Conservation (phyloP, 1,140 invertebrate genomes). For the Drosophila busckii region DNA sequence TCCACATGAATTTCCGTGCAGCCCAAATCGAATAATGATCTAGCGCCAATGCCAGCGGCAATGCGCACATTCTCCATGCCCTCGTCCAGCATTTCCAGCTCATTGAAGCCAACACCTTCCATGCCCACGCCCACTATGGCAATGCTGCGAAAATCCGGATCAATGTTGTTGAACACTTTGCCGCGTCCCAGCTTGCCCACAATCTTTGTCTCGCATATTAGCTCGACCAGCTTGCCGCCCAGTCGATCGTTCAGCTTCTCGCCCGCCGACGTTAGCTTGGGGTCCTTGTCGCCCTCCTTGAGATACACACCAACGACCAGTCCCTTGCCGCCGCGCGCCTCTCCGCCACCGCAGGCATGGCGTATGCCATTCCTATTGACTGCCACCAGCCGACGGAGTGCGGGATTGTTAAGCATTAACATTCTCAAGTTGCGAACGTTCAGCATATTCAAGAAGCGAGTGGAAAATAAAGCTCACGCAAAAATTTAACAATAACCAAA, state of each 20-base stretch:
- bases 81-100: slow-evolving; percentile 84
- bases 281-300: slow-evolving; percentile 52
- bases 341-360: slow-evolving; percentile 16
- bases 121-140: slow-evolving; percentile 85
- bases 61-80: slow-evolving; percentile 79
- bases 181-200: slow-evolving; percentile 79
- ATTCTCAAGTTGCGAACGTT: too few relatives aligned
- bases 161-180: slow-evolving; percentile 83
- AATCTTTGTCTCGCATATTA: slow-evolving; percentile 54
- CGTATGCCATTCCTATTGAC: slow-evolving; percentile 16
- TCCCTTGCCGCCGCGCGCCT: slow-evolving; percentile 25
- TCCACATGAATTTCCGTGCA: slow-evolving; percentile 83
- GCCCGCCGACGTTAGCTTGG: slow-evolving; percentile 46
- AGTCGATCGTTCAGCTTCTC: slow-evolving; percentile 64
- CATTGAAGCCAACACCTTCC: slow-evolving; percentile 82
- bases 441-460: too few relatives aligned
- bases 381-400: too few relatives aligned
- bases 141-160: slow-evolving; percentile 82
- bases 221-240: slow-evolving; percentile 39
- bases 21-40: slow-evolving; percentile 80
- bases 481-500: too few relatives aligned
- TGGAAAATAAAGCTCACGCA: too few relatives aligned
- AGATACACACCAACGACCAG: slow-evolving; percentile 68
- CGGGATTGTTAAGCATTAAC: too few relatives aligned
- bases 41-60: slow-evolving; percentile 81